phyloP scores from a whole-genome alignment of 1,140 invertebrate species.

The Pantala flavescens region DNA sequence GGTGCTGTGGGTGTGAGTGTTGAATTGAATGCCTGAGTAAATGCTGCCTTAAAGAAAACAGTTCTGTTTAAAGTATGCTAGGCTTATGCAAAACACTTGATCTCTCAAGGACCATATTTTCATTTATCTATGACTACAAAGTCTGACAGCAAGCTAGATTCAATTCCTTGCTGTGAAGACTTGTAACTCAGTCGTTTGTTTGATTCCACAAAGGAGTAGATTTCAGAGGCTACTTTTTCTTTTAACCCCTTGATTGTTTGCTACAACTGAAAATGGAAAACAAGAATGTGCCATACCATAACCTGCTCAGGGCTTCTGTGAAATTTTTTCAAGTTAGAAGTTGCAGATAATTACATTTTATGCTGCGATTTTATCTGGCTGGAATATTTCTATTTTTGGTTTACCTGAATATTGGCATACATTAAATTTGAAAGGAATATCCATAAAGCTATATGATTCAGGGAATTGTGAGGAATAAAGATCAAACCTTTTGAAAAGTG shows the following conservation, averaged over 20 bases:
- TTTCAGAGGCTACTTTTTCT: too few relatives aligned
- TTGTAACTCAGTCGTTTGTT: too few relatives aligned
- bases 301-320: background rate
- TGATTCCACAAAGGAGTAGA: too few relatives aligned
- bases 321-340: background rate
- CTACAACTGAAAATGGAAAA: background rate
- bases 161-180: too few relatives aligned
- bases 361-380: background rate
- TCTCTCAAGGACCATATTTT: background rate
- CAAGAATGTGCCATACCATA: background rate
- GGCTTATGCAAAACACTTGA: background rate
- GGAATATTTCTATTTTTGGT: background rate
- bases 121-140: too few relatives aligned
- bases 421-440: background rate
- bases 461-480: too few relatives aligned
- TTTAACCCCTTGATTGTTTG: too few relatives aligned
- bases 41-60: conserved; percentile 2
- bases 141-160: too few relatives aligned
- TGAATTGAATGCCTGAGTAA: conserved; percentile 6
- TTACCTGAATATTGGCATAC: background rate
- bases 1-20: background rate
- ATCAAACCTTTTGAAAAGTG: background rate
- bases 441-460: too few relatives aligned
- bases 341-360: background rate
- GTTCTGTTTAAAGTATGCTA: background rate